Base-by-base conservation (phyloP, 37 sponge, comb jelly and placozoan species). In the Hormiphora californensis region DNA sequence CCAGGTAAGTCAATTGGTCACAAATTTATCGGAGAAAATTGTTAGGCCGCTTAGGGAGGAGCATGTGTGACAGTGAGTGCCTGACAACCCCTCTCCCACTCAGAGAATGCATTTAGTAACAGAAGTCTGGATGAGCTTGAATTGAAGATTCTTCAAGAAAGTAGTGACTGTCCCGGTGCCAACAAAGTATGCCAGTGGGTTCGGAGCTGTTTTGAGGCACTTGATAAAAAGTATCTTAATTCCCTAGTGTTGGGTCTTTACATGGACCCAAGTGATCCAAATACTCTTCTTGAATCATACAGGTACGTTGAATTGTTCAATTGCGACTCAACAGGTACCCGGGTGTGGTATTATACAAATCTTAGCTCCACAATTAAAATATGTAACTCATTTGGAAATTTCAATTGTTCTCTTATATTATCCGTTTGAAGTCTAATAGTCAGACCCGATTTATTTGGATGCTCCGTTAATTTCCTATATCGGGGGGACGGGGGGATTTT, bases 141-240 rank as follows among this genome's bases (percentile, higher is more conserved):
- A 40, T 86, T 95, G 55, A 95, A 95, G 93, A 93, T 95, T 32
- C 88, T 95, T 7, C 68, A 90, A 17, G 96, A 95, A 73, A 93
- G 93, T 78, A 93, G 93, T 89, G 57, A 91, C 1, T 95, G 96
- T 65, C 93, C 93, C 33, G 96, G 96, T 31, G 96, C 96, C 28
- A 92, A 90, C 67, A 93, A 95, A 73, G 93, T 73, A 4, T 73
- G 81, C 23, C 81, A 73, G 19, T 73, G 93, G 93, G 92, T 95
- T 19, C 91, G 92, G 36, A 93, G 96, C 23, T 95, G 96, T 73
- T 95, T 95, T 41, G 96, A 95, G 87, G 96, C 96, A 2, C 90
- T 95, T 25, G 96, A 95, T 78, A 93, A 90, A 88, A 90, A 93
- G 88, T 93, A 92, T 67, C 91, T 94, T 30, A 90, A 90, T 69